phyloP scores from a whole-genome alignment of 2,888 invertebrate species.

The Lasioglossum morio region DNA sequence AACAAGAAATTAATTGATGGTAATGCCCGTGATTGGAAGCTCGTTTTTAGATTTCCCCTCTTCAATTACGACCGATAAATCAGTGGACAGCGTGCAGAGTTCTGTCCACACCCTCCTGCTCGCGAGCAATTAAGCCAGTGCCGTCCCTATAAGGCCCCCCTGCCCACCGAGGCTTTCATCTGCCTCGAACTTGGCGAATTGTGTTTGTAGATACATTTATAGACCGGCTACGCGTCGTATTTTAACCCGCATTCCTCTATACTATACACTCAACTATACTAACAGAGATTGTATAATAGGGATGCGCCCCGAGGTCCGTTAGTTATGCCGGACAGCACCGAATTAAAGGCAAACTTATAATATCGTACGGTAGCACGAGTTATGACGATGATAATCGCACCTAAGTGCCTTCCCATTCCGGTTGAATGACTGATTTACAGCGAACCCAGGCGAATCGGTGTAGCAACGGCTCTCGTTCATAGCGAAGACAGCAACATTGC shows the following conservation, averaged over 20 bases:
- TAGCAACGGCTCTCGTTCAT: slow-evolving; percentile 77
- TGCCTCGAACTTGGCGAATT: not conserved
- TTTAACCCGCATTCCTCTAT: not conserved
- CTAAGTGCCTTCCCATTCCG: slow-evolving; percentile 83
- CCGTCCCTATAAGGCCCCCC: slow-evolving; percentile 7
- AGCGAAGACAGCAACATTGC: slow-evolving; percentile 71
- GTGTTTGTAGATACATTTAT: not conserved
- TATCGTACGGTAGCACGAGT: slow-evolving; percentile 32
- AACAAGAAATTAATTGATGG: slow-evolving; percentile 16
- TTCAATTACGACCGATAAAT: slow-evolving; percentile 75
- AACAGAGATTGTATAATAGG: not conserved
- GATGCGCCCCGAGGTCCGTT: not conserved
- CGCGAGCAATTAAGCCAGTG: slow-evolving; percentile 48
- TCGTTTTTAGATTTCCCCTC: slow-evolving; percentile 42
- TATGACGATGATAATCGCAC: slow-evolving; percentile 75
- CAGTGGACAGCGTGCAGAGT: slow-evolving; percentile 35
- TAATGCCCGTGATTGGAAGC: not conserved
- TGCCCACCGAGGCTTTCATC: not conserved
- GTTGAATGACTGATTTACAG: slow-evolving; percentile 78
- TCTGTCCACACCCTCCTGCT: slow-evolving; percentile 59
- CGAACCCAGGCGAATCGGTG: slow-evolving; percentile 73
- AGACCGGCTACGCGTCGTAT: not conserved
- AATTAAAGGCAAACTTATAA: slow-evolving; percentile 64
- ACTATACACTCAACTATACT: not conserved
- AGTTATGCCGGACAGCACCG: slow-evolving; percentile 5